Percentiles rank a stretch among this genome's conserved stretches.
phyloP scores from a whole-genome alignment of 2,113 vertebrate genomes.

The Chrysochloris asiatica region DNA sequence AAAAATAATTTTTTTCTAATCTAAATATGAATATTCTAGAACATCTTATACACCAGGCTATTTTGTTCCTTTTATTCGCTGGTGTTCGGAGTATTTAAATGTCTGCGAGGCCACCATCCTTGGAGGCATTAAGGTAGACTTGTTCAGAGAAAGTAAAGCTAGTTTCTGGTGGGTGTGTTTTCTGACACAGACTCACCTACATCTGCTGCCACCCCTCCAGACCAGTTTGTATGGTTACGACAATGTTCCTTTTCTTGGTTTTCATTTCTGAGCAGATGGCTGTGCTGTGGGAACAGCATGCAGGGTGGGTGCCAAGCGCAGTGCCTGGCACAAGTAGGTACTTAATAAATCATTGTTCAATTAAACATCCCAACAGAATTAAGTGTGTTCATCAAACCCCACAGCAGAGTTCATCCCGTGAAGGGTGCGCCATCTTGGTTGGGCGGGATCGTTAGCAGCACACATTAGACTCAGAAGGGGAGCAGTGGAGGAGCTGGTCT shows the following conservation, averaged over 20 bases:
- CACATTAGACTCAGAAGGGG: no score
- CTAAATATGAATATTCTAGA: constrained; percentile 54
- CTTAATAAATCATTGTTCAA: constrained; percentile 74
- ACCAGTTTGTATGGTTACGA: background rate
- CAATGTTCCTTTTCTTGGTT: background rate
- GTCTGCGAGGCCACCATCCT: background rate
- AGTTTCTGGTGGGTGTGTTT: rapidly evolving
- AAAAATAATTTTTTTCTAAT: constrained; percentile 74
- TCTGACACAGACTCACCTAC: background rate
- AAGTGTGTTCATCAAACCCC: constrained; percentile 54
- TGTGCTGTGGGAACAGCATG: background rate
- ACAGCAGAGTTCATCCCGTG: background rate
- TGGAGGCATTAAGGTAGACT: constrained; percentile 49
- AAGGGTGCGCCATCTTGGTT: background rate
- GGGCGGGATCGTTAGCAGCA: background rate
- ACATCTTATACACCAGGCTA: constrained; percentile 60
- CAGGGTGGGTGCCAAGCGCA: constrained; percentile 24
- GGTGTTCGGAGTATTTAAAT: constrained; percentile 34
- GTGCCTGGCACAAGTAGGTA: constrained; percentile 67
- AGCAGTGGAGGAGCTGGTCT: background rate
- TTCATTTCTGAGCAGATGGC: background rate
- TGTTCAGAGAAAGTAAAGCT: background rate
- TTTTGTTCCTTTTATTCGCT: constrained; percentile 51
- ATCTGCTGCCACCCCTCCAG: background rate
- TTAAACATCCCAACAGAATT: constrained; percentile 22